phyloP scores from a whole-genome alignment of 92 coral and sea anemone genomes.

The Anthopleura xanthogrammica region DNA sequence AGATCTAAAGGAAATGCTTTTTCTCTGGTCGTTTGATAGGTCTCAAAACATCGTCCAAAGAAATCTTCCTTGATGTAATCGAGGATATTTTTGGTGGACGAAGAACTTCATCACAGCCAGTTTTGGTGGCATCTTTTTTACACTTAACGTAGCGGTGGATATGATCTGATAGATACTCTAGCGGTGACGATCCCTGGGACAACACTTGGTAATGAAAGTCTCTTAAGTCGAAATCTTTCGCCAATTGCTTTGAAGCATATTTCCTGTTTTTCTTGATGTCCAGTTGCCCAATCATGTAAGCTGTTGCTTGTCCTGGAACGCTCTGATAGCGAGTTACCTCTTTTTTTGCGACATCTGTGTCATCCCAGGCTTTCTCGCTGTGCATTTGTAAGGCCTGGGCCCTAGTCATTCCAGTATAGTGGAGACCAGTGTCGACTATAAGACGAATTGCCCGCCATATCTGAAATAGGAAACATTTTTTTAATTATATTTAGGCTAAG shows the following conservation, averaged over 20 bases:
- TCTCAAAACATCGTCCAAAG: not conserved
- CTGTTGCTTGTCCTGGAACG: conserved; percentile 81
- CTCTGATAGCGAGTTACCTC: conserved; percentile 91
- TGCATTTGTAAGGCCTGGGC: conserved; percentile 54
- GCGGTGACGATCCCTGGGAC: conserved; percentile 21
- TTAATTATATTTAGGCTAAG: no score
- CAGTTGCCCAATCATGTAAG: conserved; percentile 76
- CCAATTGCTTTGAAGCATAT: conserved; percentile 43
- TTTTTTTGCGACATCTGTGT: conserved; percentile 54
- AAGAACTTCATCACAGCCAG: conserved; percentile 16
- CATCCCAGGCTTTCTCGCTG: conserved; percentile 68
- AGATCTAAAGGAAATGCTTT: conserved; percentile 21
- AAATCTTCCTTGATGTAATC: not conserved
- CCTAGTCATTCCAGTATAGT: conserved; percentile 68
- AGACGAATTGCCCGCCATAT: conserved; percentile 65
- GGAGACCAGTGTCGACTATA: conserved; percentile 68
- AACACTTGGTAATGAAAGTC: conserved; percentile 72
- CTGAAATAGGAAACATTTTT: conserved; percentile 16
- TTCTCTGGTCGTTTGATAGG: conserved; percentile 41
- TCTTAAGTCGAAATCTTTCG: conserved; percentile 45
- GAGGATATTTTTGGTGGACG: not conserved
- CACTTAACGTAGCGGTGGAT: conserved; percentile 18
- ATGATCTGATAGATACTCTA: conserved; percentile 16
- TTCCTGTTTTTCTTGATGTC: conserved; percentile 56
- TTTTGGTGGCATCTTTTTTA: not conserved